phyloP scores from a whole-genome alignment of 1,140 invertebrate genomes.

The Lordiphosa stackelbergi region DNA sequence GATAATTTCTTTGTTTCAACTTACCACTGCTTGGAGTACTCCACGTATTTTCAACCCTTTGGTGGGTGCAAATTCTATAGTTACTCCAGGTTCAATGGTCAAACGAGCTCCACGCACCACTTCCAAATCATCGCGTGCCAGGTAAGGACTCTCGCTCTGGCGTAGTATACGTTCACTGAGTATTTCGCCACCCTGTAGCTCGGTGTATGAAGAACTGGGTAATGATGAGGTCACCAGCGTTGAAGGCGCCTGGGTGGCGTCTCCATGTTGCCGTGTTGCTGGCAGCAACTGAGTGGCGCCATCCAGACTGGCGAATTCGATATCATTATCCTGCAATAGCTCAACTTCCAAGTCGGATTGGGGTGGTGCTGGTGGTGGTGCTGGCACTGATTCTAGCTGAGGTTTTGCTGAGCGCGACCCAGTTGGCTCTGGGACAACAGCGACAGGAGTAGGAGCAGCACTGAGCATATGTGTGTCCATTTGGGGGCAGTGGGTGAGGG shows the following conservation, averaged over 20 bases:
- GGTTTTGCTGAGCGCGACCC: conserved; percentile 34
- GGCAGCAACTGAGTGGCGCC: conserved; percentile 64
- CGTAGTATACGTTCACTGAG: conserved; percentile 79
- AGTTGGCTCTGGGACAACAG: conserved; percentile 57
- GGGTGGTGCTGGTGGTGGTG: conserved; percentile 11
- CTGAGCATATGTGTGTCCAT: conserved; percentile 53
- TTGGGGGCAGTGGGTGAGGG: conserved; percentile 15
- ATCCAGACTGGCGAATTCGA: conserved; percentile 74
- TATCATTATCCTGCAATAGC: conserved; percentile 60
- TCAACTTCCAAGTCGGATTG: conserved; percentile 43
- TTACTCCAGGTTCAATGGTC: conserved; percentile 90
- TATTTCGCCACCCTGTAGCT: conserved; percentile 77
- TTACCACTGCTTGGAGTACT: conserved; percentile 90
- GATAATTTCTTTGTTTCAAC: conserved; percentile 45
- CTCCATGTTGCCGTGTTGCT: conserved; percentile 42
- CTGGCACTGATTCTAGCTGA: not conserved
- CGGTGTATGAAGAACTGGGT: conserved; percentile 49
- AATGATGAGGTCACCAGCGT: conserved; percentile 57
- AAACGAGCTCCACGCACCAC: conserved; percentile 86
- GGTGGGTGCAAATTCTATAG: conserved; percentile 90
- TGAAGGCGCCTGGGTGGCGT: conserved; percentile 56
- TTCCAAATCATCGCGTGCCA: conserved; percentile 88
- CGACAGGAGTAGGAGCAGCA: conserved; percentile 30
- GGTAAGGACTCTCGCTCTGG: conserved; percentile 84
- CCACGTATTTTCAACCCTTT: conserved; percentile 94